A percentile compares a stretch with the other conserved stretches of the same genome.
Conservation (phyloP, 2,888 invertebrate genomes). For the Drosophila subquinaria region DNA sequence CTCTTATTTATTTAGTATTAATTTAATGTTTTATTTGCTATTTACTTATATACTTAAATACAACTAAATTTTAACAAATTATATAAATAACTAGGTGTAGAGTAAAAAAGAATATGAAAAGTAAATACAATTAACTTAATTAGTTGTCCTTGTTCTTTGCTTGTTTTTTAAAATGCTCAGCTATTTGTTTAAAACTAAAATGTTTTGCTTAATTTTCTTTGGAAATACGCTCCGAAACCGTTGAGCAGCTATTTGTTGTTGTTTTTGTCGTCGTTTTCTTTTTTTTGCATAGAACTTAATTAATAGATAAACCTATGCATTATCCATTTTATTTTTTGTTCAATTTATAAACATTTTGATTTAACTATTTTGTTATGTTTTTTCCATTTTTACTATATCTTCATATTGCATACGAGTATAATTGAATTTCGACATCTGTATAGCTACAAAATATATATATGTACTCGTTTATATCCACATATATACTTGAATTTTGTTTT, state of each 20-base stretch:
- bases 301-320: slow-evolving; percentile 46
- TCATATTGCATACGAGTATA: slow-evolving; percentile 51
- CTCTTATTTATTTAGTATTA: slow-evolving; percentile 36
- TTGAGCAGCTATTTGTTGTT: slow-evolving; percentile 83
- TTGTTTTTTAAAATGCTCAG: slow-evolving; percentile 55
- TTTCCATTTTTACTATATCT: neutral
- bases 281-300: slow-evolving; percentile 53
- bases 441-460: slow-evolving; percentile 63
- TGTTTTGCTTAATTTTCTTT: slow-evolving; percentile 60
- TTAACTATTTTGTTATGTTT: slow-evolving; percentile 56
- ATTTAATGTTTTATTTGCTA: slow-evolving; percentile 23
- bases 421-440: slow-evolving; percentile 71
- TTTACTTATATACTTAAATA: slow-evolving; percentile 38
- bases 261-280: slow-evolving; percentile 47
- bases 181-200: slow-evolving; percentile 68
- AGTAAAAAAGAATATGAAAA: slow-evolving; percentile 77
- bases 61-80: slow-evolving; percentile 67
- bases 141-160: slow-evolving; percentile 42
- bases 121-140: slow-evolving; percentile 58
- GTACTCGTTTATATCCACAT: slow-evolving; percentile 35
- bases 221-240: slow-evolving; percentile 85
- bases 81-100: slow-evolving; percentile 72
- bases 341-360: slow-evolving; percentile 75
- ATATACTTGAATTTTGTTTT: slow-evolving; percentile 44
- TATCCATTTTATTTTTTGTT: slow-evolving; percentile 36